These are phyloP conservation scores for Asteroscopus sphinx DNA, from an alignment of 2,888 invertebrate genomes.

Conservation along the genomic window DNA sequence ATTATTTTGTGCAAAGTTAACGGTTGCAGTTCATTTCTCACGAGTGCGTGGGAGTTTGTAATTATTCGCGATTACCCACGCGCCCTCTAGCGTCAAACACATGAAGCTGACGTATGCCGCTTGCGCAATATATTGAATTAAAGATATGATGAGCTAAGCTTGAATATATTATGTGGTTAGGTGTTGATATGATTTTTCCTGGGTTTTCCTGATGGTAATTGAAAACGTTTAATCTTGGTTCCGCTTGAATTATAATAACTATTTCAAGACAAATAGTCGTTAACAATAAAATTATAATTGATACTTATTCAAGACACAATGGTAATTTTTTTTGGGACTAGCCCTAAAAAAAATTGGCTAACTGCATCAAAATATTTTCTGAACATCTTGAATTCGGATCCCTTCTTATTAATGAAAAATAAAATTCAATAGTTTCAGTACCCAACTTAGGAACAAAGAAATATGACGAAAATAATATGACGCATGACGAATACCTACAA, in stretches of 20 bases:
- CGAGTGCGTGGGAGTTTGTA: constrained; percentile 66
- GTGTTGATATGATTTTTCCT: constrained; percentile 9
- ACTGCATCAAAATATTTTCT: no score
- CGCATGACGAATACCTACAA: background rate
- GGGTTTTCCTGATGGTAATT: constrained; percentile 12
- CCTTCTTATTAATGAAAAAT: no score
- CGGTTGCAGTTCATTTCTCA: constrained; percentile 44
- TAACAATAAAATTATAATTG: no score
- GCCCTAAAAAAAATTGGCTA: no score
- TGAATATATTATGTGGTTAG: constrained; percentile 27
- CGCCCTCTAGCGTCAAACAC: constrained; percentile 40
- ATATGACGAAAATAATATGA: no score
- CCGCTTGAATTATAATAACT: background rate
- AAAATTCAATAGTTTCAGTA: no score
- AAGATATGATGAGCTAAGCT: constrained; percentile 36
- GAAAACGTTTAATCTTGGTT: background rate
- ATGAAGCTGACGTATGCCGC: constrained; percentile 13
- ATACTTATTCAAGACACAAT: no score
- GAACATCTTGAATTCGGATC: no score
- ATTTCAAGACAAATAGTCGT: background rate
- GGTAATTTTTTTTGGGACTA: no score
- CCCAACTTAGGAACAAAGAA: no score
- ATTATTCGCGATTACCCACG: constrained; percentile 65
- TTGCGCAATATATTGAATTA: constrained; percentile 42
- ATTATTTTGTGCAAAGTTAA: constrained; percentile 54